Evolutionary conservation across 2,797 vertebrate genomes (phyloP).

Genomic region (Bucorvus abyssinicus): DNA sequence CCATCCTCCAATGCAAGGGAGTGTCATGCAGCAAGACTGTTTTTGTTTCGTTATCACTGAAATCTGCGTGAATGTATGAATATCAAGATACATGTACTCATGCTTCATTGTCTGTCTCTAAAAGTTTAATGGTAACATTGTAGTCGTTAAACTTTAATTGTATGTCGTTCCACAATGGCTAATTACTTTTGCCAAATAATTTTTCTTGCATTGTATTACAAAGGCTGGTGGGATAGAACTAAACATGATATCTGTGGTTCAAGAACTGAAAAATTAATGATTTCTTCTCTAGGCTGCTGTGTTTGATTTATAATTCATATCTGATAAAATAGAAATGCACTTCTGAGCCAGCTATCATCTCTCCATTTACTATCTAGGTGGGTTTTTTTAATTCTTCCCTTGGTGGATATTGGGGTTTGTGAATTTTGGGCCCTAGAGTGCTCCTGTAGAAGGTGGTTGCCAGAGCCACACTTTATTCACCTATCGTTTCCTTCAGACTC

Average conservation of each 20-base stretch:
- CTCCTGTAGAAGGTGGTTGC: background rate
- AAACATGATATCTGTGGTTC: background rate
- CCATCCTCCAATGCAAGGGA: background rate
- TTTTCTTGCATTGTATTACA: constrained; percentile 25
- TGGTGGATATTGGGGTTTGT: background rate
- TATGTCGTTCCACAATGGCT: background rate
- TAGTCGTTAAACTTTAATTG: constrained; percentile 45
- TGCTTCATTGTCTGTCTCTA: background rate
- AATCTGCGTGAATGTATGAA: background rate
- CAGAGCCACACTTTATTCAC: background rate
- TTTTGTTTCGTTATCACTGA: background rate
- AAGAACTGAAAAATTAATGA: constrained; percentile 44
- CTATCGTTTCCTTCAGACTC: background rate
- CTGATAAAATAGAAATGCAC: constrained; percentile 2
- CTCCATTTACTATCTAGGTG: background rate
- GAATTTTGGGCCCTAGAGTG: background rate
- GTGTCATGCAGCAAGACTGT: background rate
- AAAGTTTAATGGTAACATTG: constrained; percentile 40
- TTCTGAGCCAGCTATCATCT: background rate
- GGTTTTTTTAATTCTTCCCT: background rate
- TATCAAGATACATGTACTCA: background rate
- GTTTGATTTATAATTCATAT: constrained; percentile 51
- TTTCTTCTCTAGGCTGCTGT: background rate
- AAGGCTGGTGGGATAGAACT: background rate
- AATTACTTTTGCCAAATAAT: background rate